These are phyloP conservation scores for Micrastur ruficollis DNA, from an alignment of 2,797 vertebrate species.

Conservation along the genomic window DNA sequence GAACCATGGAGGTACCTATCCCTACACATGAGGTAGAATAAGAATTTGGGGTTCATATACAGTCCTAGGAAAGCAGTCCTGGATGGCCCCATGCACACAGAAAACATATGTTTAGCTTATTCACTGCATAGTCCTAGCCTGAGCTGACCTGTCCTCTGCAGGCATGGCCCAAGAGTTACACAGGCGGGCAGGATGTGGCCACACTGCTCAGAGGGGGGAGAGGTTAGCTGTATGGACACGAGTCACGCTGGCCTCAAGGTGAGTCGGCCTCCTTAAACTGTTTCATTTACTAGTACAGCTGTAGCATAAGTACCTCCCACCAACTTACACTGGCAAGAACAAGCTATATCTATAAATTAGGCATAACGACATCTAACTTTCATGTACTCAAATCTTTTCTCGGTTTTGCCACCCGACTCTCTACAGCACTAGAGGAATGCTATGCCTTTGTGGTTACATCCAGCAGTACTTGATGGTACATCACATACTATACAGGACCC, in stretches of 20 bases:
- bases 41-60: neutral
- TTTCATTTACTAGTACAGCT: neutral
- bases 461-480: neutral
- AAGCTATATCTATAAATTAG: neutral
- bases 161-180: accelerated
- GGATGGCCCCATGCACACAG: neutral
- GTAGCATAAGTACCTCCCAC: neutral
- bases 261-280: too few relatives aligned
- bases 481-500: neutral
- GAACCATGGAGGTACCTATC: neutral
- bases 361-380: neutral
- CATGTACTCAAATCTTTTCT: neutral
- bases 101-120: neutral
- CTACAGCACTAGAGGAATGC: neutral
- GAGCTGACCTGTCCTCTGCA: neutral
- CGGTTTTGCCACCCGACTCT: neutral
- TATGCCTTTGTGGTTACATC: neutral
- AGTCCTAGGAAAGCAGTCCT: neutral
- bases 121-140: neutral
- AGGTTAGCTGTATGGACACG: neutral
- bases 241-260: neutral
- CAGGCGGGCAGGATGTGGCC: neutral
- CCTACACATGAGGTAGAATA: neutral
- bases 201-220: neutral
- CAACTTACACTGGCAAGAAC: neutral